Base-by-base conservation (phyloP, 2,113 vertebrate species). In the Planiliza haematocheilus region DNA sequence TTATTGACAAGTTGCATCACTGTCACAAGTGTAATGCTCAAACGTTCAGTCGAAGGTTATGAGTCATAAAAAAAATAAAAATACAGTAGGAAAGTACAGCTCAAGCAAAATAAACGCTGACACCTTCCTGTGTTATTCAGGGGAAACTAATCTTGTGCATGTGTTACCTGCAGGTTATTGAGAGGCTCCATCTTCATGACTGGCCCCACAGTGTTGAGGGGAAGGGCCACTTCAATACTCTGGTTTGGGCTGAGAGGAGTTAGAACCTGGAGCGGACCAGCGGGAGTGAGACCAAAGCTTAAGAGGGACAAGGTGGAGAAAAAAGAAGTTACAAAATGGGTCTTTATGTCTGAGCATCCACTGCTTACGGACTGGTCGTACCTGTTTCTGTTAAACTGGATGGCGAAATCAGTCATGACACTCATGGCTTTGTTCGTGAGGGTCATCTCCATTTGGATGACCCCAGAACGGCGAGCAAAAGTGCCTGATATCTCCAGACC, bases 111-210 rank as follows among this genome's bases (percentile, higher is more conserved):
- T 37, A 12, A 42, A 62, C 55, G 16, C 17, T 10, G 43, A 7
- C 7, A 48, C 24, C 36, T 3, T n/a, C 13, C 36, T 9, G n/a
- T 38, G 8, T 43, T 34, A 46, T 17, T 51, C 34, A 38, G n/a
- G 13, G 10, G 10, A 61, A 53, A 39, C 18, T 1, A 46, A 52
- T 5, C 49, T 2, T 36, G 9, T 48, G n/a, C 37, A 24, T 24
- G 10, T 6, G 6, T 69, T 84, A 99, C 97, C 96, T 99, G 97
- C 10, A 99, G 95, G 73, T 99, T 99, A 91, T 95, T 99, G 55
- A 99, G 94, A 2, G 98, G 98, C 1, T 99, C 97, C 97, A 99
- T 99, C 93, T 99, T 99, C 97, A 99, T 99, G 77, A 99, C 95
- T 0, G 97, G 97, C 53, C 98, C 98, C 1, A 95, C 94, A 0